phyloP scores from a whole-genome alignment of 2,888 invertebrate genomes.

The Cerceris rybyensis region DNA sequence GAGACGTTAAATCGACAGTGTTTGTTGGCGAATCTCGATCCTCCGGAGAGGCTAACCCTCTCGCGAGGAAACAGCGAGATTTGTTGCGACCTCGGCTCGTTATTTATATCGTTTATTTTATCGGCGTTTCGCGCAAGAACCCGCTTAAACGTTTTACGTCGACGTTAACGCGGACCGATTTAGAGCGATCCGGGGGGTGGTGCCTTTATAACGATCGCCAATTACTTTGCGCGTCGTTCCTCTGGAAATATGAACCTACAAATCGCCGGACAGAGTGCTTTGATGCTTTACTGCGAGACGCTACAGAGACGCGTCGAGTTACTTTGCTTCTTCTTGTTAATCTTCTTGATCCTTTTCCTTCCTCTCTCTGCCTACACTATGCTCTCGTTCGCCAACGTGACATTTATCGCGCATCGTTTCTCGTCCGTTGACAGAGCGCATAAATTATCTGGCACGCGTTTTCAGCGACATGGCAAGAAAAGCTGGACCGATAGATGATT shows the following conservation, averaged over 20 bases:
- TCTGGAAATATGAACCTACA: neutral
- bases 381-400: slow-evolving; percentile 17
- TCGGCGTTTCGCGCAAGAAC: neutral
- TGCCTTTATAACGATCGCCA: neutral
- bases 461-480: slow-evolving; percentile 33
- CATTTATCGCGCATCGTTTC: slow-evolving; percentile 48
- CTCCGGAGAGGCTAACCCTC: neutral
- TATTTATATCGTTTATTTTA: slow-evolving; percentile 6
- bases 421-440: slow-evolving; percentile 39
- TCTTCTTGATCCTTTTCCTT: neutral
- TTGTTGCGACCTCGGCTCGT: neutral
- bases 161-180: neutral
- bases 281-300: too few species aligned
- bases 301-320: too few species aligned
- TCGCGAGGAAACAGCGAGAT: neutral
- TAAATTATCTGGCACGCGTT: slow-evolving; percentile 52
- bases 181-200: neutral
- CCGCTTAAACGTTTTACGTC: neutral
- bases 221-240: neutral
- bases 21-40: neutral
- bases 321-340: too few species aligned
- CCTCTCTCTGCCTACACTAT: neutral
- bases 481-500: slow-evolving; percentile 26
- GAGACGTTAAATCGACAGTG: slow-evolving; percentile 1
- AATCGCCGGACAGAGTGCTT: too few species aligned